Evolutionary conservation across 1,140 invertebrate species (phyloP).

Genomic region (Lepidurus apus): DNA sequence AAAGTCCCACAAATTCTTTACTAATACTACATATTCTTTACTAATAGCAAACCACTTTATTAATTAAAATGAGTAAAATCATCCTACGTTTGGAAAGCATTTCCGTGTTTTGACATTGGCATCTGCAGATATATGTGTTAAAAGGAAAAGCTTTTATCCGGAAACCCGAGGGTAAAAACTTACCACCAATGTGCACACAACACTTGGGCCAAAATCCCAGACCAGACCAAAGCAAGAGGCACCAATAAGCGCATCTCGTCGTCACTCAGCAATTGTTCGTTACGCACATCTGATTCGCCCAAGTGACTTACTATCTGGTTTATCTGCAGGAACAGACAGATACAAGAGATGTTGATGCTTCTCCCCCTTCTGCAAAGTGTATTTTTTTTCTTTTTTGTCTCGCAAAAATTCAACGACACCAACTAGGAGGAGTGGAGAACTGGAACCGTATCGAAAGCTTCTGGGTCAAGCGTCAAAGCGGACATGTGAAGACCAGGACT

Average conservation of each 20-base stretch:
- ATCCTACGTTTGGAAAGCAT: too few relatives aligned
- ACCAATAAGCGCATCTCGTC: slow-evolving; percentile 14
- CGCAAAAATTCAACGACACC: too few relatives aligned
- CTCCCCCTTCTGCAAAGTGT: too few relatives aligned
- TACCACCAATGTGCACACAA: slow-evolving; percentile 18
- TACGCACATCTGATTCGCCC: not conserved
- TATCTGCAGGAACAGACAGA: not conserved
- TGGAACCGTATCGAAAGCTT: not conserved
- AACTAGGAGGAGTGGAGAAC: not conserved
- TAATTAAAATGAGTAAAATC: too few relatives aligned
- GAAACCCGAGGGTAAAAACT: not conserved
- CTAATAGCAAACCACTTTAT: too few relatives aligned
- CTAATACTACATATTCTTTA: too few relatives aligned
- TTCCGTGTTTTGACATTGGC: too few relatives aligned
- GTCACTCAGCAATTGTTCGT: not conserved
- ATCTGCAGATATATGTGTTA: too few relatives aligned
- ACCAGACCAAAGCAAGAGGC: slow-evolving; percentile 12
- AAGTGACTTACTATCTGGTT: not conserved
- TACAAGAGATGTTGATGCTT: too few relatives aligned
- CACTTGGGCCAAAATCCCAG: slow-evolving; percentile 17
- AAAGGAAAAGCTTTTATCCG: not conserved
- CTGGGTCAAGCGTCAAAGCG: not conserved
- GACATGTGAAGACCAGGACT: not conserved
- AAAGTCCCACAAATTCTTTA: too few relatives aligned
- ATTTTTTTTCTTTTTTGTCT: too few relatives aligned